A percentile compares a stretch with the other conserved stretches of the same genome.
phyloP scores from a whole-genome alignment of 2,888 invertebrate species.

The Luperina testacea region DNA sequence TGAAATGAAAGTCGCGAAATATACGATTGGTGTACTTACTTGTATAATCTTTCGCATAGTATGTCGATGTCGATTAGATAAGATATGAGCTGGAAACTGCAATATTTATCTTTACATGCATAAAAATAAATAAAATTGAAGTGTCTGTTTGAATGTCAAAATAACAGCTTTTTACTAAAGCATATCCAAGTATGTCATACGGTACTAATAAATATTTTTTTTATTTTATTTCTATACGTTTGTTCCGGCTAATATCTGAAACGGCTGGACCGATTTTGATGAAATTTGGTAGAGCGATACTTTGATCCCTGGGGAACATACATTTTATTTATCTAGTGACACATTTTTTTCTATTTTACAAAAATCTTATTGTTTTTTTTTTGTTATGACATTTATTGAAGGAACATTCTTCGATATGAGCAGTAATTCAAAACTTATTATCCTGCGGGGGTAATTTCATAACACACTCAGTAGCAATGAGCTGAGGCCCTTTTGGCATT shows the following conservation, averaged over 20 bases:
- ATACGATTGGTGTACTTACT: background rate
- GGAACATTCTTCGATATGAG: background rate
- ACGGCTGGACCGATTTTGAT: too few species aligned
- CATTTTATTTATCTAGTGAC: background rate
- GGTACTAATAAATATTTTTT: too few species aligned
- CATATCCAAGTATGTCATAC: too few species aligned
- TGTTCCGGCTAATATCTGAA: too few species aligned
- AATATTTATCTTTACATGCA: conserved; percentile 24
- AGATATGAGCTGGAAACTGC: conserved; percentile 12
- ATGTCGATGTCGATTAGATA: conserved; percentile 57
- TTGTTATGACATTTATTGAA: background rate
- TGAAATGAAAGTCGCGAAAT: background rate
- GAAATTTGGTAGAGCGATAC: too few species aligned
- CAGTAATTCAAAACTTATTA: background rate
- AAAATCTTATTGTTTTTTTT: background rate
- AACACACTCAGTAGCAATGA: background rate
- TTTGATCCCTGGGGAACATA: too few species aligned
- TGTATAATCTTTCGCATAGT: conserved; percentile 25
- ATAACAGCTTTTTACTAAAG: background rate
- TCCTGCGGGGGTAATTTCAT: background rate
- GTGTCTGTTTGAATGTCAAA: background rate
- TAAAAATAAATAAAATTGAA: background rate
- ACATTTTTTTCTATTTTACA: background rate
- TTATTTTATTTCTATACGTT: too few species aligned
- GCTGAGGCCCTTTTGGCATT: too few species aligned